A percentile compares a stretch with the other conserved stretches of the same genome.
Conservation (phyloP, 2,113 vertebrate species). For the Phaethon lepturus region DNA sequence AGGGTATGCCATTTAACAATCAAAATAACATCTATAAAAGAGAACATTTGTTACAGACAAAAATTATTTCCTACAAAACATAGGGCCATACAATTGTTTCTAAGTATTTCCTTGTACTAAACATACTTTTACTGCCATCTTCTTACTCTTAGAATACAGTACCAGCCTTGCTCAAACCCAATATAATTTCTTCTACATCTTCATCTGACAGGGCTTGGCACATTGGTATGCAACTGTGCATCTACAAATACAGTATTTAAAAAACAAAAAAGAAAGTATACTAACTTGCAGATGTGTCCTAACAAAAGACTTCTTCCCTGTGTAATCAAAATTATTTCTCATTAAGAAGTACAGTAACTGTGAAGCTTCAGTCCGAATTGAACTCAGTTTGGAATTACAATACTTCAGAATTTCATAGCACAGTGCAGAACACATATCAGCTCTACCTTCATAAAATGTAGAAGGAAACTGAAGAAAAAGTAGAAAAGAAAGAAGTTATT, state of each 20-base stretch:
- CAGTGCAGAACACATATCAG: constrained; percentile 95
- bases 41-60: neutral
- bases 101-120: neutral
- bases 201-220: neutral
- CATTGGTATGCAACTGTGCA: neutral
- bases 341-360: constrained; percentile 98
- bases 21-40: neutral
- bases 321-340: constrained; percentile 99
- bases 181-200: neutral
- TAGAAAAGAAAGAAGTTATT: neutral
- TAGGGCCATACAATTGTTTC: neutral
- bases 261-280: neutral
- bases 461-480: constrained; percentile 87
- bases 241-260: neutral
- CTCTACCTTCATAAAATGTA: constrained; percentile 94
- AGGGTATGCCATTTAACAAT: neutral
- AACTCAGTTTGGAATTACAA: constrained; percentile 97
- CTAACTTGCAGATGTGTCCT: constrained; percentile 93
- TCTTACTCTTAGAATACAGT: neutral
- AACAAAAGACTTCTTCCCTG: constrained; percentile 94
- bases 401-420: constrained; percentile 98
- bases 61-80: neutral
- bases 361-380: constrained; percentile 92
- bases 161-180: neutral
- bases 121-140: neutral